These are phyloP conservation scores for Kryptolebias ocellatus DNA, from an alignment of 2,797 vertebrate species.

Conservation along the genomic window DNA sequence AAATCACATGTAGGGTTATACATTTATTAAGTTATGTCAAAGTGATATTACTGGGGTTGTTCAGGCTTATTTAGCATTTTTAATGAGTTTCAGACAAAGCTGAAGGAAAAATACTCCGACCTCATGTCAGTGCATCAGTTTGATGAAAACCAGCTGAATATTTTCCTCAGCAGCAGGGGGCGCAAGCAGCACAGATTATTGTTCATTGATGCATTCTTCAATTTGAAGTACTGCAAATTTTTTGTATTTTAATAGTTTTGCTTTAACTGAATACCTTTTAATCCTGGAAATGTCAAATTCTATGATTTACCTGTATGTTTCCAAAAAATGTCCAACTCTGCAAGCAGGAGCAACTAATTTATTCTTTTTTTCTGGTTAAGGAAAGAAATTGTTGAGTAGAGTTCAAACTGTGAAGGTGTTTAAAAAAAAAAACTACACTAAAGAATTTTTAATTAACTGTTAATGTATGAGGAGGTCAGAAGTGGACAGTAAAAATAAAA, in stretches of 20 bases:
- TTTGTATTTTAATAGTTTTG: too few relatives aligned
- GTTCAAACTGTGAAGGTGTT: not conserved
- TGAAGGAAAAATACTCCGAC: not conserved
- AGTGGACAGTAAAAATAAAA: not conserved
- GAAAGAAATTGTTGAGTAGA: not conserved
- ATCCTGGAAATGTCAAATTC: not conserved
- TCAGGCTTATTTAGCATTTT: too few relatives aligned
- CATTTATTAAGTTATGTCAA: too few relatives aligned
- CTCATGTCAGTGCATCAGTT: not conserved
- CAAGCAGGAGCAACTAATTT: too few relatives aligned
- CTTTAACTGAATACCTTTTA: too few relatives aligned
- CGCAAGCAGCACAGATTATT: conserved; percentile 38
- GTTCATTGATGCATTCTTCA: not conserved
- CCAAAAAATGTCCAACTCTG: not conserved
- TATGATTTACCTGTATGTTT: too few relatives aligned
- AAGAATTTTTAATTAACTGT: not conserved
- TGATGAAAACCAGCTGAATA: not conserved
- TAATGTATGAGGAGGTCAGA: conserved; percentile 19
- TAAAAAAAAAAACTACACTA: not conserved
- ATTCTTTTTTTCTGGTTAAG: not conserved
- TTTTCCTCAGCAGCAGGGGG: conserved; percentile 56
- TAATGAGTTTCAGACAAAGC: not conserved
- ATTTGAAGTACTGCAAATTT: not conserved
- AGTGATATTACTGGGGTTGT: too few relatives aligned
- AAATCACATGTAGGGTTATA: too few relatives aligned